Base-by-base conservation (phyloP, 2,888 invertebrate species). In the Metacarcinus magister region DNA sequence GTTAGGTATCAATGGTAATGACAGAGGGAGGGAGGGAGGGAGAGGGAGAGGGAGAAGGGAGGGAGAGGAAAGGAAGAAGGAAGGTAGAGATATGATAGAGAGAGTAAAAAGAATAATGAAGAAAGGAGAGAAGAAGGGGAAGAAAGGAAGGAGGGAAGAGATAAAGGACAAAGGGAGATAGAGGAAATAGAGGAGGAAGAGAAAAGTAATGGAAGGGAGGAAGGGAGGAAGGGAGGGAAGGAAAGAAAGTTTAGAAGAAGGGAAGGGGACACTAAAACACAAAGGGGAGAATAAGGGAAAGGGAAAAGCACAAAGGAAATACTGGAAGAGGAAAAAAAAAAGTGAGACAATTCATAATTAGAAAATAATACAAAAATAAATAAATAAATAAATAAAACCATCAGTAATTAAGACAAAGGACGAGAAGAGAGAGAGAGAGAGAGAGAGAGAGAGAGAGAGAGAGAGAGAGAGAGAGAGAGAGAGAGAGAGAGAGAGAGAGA, bases 401-500 rank as follows among this genome's bases (percentile, higher is more conserved):
- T 3, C 13, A 67, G 23, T 3, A 60, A 60, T 10, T 5, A 13
- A 60, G 2, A 60, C 5, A 60, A 46, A 43, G 13, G 19, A 23
- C 4, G 13, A 32, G 67, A 32, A 60, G 93, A 93, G 60, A 60
- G 60, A 93, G 60, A 60, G 93, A 60, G 93, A 93, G 32, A 60
- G 93, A 93, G 39, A 60, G 67, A 67, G 39, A 75, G 82, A 94
- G 82, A 75, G 94, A 75, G 82, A 44, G 82, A 94, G 75, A 75
- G 43, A 82, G 75, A 75, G 75, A 94, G 82, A 94, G 94, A 44
- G 43, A 94, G 82, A 44, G 75, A 43, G 46, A 44, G 44, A 28
- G 44, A 32, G 60, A 67, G 60, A 93, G 93, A 60, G 60, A 93
- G 60, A 93, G 93, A 93, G 93, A 93, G 93, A 67, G 93, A 93